Percentiles rank a stretch among this genome's conserved stretches.
Evolutionary conservation across 2,888 invertebrate genomes (phyloP).

Genomic region (Emmelina monodactyla): DNA sequence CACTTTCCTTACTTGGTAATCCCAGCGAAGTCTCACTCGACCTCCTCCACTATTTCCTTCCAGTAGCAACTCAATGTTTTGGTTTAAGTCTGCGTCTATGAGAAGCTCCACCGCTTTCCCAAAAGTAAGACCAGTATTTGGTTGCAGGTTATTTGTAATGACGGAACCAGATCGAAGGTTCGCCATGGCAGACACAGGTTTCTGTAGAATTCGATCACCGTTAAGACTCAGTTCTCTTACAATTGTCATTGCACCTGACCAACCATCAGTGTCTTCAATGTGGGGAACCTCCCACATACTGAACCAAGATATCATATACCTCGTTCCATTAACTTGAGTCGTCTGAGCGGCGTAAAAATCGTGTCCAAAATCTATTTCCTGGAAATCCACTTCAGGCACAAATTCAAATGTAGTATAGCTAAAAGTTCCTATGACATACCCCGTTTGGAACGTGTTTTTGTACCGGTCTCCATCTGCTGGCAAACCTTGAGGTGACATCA

Average conservation of each 20-base stretch:
- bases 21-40: slow-evolving; percentile 30
- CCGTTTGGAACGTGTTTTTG: slow-evolving; percentile 43
- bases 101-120: slow-evolving; percentile 40
- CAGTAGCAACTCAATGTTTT: slow-evolving; percentile 30
- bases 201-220: slow-evolving; percentile 36
- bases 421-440: slow-evolving; percentile 52
- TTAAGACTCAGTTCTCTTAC: slow-evolving; percentile 37
- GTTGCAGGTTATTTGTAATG: slow-evolving; percentile 22
- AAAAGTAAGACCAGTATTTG: slow-evolving; percentile 23
- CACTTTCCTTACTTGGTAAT: slow-evolving; percentile 31
- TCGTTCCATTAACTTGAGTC: slow-evolving; percentile 33
- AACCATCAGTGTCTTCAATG: slow-evolving; percentile 45
- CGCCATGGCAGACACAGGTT: slow-evolving; percentile 33
- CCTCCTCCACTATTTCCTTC: slow-evolving; percentile 37
- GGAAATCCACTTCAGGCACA: slow-evolving; percentile 34
- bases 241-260: slow-evolving; percentile 52
- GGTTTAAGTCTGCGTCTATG: slow-evolving; percentile 26
- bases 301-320: slow-evolving; percentile 49
- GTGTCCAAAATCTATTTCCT: slow-evolving; percentile 53
- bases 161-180: slow-evolving; percentile 26
- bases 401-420: slow-evolving; percentile 46
- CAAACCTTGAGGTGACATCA: slow-evolving; percentile 54
- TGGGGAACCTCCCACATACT: slow-evolving; percentile 47
- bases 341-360: slow-evolving; percentile 59
- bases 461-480: slow-evolving; percentile 42